phyloP scores from a whole-genome alignment of 1,140 invertebrate species.

The Watersipora subatra region DNA sequence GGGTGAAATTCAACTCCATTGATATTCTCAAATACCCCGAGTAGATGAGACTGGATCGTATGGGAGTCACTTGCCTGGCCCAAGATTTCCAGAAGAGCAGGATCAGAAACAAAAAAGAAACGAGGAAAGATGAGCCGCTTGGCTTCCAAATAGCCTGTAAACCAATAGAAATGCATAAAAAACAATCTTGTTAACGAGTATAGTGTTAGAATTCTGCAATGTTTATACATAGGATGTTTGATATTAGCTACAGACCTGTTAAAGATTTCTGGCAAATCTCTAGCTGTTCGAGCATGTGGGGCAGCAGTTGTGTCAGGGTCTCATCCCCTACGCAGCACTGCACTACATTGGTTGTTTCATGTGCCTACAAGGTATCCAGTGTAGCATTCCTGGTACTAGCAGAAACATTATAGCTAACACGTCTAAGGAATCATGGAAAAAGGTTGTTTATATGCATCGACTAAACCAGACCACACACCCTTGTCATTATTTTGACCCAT shows the following conservation, averaged over 20 bases:
- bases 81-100: slow-evolving; percentile 80
- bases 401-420: no score
- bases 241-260: slow-evolving; percentile 53
- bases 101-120: slow-evolving; percentile 95
- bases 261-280: slow-evolving; percentile 91
- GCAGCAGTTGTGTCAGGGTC: slow-evolving; percentile 71
- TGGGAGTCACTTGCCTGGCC: slow-evolving; percentile 93
- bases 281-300: slow-evolving; percentile 84
- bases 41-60: slow-evolving; percentile 84
- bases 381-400: neutral
- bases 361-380: slow-evolving; percentile 44
- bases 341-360: slow-evolving; percentile 84
- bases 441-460: no score
- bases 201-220: neutral
- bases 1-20: slow-evolving; percentile 83
- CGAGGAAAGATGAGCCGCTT: slow-evolving; percentile 88
- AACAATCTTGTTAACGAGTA: neutral
- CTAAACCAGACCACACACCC: no score
- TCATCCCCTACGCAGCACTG: slow-evolving; percentile 89
- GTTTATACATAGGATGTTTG: no score
- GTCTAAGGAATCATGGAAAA: no score
- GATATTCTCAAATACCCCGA: slow-evolving; percentile 92
- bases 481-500: slow-evolving; percentile 95
- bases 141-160: slow-evolving; percentile 70
- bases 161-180: neutral